Conservation (phyloP, 2,888 invertebrate genomes). For the Hemaris fuciformis region DNA sequence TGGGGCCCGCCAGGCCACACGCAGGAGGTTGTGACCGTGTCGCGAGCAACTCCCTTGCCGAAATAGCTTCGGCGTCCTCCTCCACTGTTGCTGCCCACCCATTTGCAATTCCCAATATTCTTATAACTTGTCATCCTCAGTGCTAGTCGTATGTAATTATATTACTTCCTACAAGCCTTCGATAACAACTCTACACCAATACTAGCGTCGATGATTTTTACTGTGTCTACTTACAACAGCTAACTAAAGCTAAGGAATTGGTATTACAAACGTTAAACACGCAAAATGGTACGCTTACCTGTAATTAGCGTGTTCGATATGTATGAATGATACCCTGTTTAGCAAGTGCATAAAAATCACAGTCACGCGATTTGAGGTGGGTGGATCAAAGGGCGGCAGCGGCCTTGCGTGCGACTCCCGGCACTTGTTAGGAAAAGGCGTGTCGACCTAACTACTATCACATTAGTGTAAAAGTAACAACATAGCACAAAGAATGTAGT, state of each 20-base stretch:
- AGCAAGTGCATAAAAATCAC: conserved; percentile 64
- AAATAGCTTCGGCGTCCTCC: conserved; percentile 69
- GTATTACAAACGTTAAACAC: background rate
- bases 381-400: conserved; percentile 81
- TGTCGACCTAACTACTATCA: conserved; percentile 71
- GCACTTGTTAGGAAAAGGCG: conserved; percentile 81
- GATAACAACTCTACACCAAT: background rate
- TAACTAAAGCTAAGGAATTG: background rate
- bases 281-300: conserved; percentile 16
- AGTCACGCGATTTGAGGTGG: conserved; percentile 79
- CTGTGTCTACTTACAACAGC: background rate
- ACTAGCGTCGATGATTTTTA: background rate
- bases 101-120: conserved; percentile 26
- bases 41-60: conserved; percentile 78
- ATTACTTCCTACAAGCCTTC: background rate
- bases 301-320: conserved; percentile 32
- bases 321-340: conserved; percentile 39
- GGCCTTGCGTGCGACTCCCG: conserved; percentile 79
- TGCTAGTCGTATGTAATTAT: background rate
- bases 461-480: conserved; percentile 35
- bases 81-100: conserved; percentile 40
- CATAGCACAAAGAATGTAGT: conserved; percentile 33
- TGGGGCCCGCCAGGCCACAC: conserved; percentile 82
- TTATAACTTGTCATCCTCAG: background rate
- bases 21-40: conserved; percentile 83